These are phyloP conservation scores for Halotydeus destructor DNA, from an alignment of 1,140 invertebrate species.

Conservation along the genomic window DNA sequence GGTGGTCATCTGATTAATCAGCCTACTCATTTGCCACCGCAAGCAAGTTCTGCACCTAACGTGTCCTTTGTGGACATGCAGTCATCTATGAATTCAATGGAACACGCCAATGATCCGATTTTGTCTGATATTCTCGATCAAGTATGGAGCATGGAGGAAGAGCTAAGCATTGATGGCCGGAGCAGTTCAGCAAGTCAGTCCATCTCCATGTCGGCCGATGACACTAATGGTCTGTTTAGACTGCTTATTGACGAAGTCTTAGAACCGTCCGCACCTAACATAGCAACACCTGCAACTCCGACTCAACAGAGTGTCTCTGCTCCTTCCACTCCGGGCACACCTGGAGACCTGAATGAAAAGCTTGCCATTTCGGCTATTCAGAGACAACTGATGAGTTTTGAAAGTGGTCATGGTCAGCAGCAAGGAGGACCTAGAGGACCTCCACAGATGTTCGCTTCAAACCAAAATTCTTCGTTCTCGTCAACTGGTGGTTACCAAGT, in stretches of 20 bases:
- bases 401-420: conserved; percentile 27
- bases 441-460: conserved; percentile 1
- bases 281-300: background rate
- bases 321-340: conserved; percentile 8
- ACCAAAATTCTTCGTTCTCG: conserved; percentile 1
- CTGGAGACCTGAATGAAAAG: conserved; percentile 39
- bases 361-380: conserved; percentile 73
- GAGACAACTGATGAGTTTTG: conserved; percentile 63
- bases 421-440: background rate
- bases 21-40: background rate
- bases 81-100: conserved; percentile 22
- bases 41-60: background rate
- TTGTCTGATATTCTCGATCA: conserved; percentile 60
- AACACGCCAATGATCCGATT: conserved; percentile 37
- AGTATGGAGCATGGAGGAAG: conserved; percentile 27
- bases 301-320: background rate
- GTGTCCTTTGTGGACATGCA: conserved; percentile 7
- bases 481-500: conserved; percentile 1
- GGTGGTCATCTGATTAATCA: background rate
- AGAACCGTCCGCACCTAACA: background rate
- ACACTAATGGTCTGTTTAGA: too few species aligned
- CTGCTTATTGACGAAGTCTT: conserved; percentile 12
- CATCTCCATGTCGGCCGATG: too few species aligned
- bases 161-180: conserved; percentile 15
- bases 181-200: too few species aligned